phyloP scores from a whole-genome alignment of 2,888 invertebrate genomes.

The Meganola albula region DNA sequence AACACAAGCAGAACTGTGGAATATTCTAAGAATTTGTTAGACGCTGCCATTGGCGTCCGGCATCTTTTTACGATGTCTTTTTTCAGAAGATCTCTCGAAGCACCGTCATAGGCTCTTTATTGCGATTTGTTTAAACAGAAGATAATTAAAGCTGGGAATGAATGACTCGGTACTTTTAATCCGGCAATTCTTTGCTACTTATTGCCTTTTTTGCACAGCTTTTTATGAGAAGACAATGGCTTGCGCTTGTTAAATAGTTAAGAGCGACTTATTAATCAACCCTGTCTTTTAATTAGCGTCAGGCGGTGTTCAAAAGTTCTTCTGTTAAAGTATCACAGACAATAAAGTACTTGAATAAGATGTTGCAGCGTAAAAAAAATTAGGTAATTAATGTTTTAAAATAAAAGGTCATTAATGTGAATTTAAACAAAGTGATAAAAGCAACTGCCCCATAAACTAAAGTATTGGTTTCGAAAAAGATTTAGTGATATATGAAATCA shows the following conservation, averaged over 20 bases:
- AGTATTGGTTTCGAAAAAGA: too few species aligned
- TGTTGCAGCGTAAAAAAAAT: conserved; percentile 15
- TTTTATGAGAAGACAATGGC: conserved; percentile 63
- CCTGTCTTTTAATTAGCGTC: conserved; percentile 59
- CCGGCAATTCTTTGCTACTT: conserved; percentile 46
- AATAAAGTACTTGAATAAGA: conserved; percentile 26
- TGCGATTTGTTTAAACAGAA: conserved; percentile 72
- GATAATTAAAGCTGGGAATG: conserved; percentile 69
- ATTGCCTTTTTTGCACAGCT: conserved; percentile 46
- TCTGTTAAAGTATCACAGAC: conserved; percentile 37
- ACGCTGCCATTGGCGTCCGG: conserved; percentile 46
- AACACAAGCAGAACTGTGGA: conserved; percentile 43
- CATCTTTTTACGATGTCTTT: conserved; percentile 47
- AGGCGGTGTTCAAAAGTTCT: conserved; percentile 40
- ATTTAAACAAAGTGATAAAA: too few species aligned
- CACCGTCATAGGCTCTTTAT: conserved; percentile 50
- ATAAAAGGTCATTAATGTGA: too few species aligned
- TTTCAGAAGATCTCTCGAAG: conserved; percentile 40
- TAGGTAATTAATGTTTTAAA: background rate
- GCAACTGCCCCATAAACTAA: too few species aligned
- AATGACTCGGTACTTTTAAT: conserved; percentile 65
- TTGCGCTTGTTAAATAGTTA: conserved; percentile 62
- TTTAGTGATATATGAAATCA: too few species aligned
- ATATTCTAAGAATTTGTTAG: conserved; percentile 55
- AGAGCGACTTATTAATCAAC: conserved; percentile 64